Base-by-base conservation (phyloP, 2,888 invertebrate species). In the Cephalotes varians region DNA sequence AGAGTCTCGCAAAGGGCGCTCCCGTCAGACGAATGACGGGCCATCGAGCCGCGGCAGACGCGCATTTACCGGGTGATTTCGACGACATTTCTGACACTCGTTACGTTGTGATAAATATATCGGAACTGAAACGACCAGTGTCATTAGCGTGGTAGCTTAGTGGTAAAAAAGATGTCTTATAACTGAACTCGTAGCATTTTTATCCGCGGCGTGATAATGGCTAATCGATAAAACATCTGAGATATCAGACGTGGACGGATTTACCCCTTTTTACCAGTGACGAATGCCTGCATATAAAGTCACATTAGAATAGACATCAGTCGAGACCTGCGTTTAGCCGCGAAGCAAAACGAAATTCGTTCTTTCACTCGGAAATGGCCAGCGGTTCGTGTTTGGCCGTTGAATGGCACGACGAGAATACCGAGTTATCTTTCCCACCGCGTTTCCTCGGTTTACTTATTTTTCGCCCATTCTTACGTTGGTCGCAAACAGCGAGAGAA, bases 361-460 rank as follows among this genome's bases (percentile, higher is more conserved):
- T 21, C 56, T 54, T 25, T 44, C 44, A 44, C 56, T 12, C 31
- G 72, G 28, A 44, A 56, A 56, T 71, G 56, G 54, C 54, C 69
- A 54, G 67, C 67, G 69, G 54, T 7, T 21, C 54, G 69, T 69
- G 60, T 47, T 60, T 58, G 74, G 37, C 80, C n/a, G 60, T 58
- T 71, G 80, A 80, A 80, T 47, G 49, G 58, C 15, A 40, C 40
- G 28, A 58, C 60, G 76, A 37, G 31, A 77, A 72, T 28, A 60
- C 15, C 40, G 69, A 37, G 72, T 79, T 79, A 79, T 71, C 72
- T 79, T 69, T 69, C 44, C 47, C 74, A 44, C 62, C 65, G 62
- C 71, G 81, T 85, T 83, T 80, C 65, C 49, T 18, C 69, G 51
- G 82, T 80, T 85, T 86, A 83, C 87, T 88, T 89, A 88, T 87